Evolutionary conservation across 92 coral and sea anemone species (phyloP), one percentile per base, ranked within the genome.

Genomic region (Phenganax subtilis): DNA sequence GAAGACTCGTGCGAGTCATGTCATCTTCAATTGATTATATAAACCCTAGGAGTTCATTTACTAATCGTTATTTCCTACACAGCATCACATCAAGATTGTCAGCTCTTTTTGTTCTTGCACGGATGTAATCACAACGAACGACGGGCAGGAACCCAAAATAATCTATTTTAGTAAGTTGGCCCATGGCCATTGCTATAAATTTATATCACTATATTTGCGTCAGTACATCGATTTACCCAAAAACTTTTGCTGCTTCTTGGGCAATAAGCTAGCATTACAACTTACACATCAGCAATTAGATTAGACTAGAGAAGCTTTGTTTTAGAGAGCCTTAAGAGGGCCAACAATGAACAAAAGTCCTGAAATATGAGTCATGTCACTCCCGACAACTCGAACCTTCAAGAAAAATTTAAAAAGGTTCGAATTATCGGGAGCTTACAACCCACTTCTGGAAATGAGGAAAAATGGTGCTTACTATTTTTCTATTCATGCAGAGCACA

Each of bases 1-100:
- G 73, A 7, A 64, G 37, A 64, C 16, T 30, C 73, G n/a, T 9
- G 73, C 47, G 73, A 68, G 17, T 30, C n/a, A 30, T 68, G 73
- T 68, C 73, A 68, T 53, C 73, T 68, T 53, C 10, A 53, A 68
- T 30, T 9, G 53, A 68, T 68, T 68, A 68, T 68, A 17, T 28
- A 37, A 68, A 29, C 73, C 73, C 53, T 37, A 30, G 73, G 73
- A 6, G 73, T 68, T 68, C 47, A 53, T 20, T 20, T 12, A 68
- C 10, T 68, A 68, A 68, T 68, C 11, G 10, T 37, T 14, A 10
- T 25, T 68, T 68, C 73, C 73, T 68, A 37, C 47, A 37, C 47
- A 37, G 73, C 53, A 3, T 68, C 70, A 64, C 37, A 6, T 12
- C 30, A 5, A 64, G 47, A 37, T 7, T 20, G 10, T 64, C 9